Evolutionary conservation across 2,888 invertebrate genomes (phyloP).

Genomic region (Campoplex nolae): DNA sequence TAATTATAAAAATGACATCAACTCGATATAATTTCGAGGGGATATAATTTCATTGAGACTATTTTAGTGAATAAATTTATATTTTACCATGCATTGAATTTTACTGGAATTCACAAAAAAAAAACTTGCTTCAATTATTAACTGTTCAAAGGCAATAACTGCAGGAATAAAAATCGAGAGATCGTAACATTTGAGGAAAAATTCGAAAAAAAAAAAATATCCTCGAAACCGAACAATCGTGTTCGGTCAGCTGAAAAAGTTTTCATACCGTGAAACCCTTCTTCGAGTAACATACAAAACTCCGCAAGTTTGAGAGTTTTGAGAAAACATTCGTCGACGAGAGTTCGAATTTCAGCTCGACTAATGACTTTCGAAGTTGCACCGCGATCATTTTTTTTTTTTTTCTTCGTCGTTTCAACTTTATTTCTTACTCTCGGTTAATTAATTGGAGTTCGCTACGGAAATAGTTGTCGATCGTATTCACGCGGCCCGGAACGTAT

Average conservation of each 20-base stretch:
- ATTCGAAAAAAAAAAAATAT: neutral
- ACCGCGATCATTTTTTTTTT: neutral
- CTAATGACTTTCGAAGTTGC: slow-evolving; percentile 48
- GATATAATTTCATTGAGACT: too few relatives aligned
- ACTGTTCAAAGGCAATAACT: neutral
- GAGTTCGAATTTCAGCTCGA: slow-evolving; percentile 49
- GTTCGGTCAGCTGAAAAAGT: neutral
- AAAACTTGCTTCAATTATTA: neutral
- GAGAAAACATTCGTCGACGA: neutral
- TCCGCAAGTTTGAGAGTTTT: neutral
- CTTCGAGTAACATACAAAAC: neutral
- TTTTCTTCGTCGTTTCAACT: neutral
- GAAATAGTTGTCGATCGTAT: neutral
- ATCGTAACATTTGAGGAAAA: neutral
- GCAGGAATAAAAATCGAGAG: neutral
- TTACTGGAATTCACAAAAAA: too few relatives aligned
- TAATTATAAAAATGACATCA: too few relatives aligned
- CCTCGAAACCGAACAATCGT: neutral
- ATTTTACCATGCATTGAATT: too few relatives aligned
- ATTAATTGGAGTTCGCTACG: neutral
- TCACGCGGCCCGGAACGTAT: neutral
- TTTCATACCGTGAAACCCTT: neutral
- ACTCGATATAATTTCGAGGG: too few relatives aligned
- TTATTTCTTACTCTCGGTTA: slow-evolving; percentile 3
- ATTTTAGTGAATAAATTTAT: too few relatives aligned